phyloP scores from a whole-genome alignment of 2,797 vertebrate genomes.

The Clarias laeviceps region DNA sequence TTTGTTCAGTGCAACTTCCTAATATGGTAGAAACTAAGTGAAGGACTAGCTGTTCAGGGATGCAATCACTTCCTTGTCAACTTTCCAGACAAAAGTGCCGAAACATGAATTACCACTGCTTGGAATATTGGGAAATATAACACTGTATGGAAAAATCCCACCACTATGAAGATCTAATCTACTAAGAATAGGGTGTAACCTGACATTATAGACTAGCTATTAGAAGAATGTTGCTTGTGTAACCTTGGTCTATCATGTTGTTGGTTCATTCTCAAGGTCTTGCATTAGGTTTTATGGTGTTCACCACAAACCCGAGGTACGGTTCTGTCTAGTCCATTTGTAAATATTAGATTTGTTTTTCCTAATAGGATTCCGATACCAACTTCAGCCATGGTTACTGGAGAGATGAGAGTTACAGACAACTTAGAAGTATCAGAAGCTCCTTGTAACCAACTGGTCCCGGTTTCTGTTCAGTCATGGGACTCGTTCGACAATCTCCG shows the following conservation, averaged over 20 bases:
- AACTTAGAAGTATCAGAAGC: slow-evolving; percentile 45
- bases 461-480: slow-evolving; percentile 65
- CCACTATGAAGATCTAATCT: neutral
- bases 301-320: neutral
- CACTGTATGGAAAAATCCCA: neutral
- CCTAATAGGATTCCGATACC: slow-evolving; percentile 33
- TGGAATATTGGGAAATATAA: neutral
- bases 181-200: slow-evolving; percentile 2
- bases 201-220: slow-evolving; percentile 10
- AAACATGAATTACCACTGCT: neutral
- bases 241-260: neutral
- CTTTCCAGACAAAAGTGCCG: neutral
- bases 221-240: slow-evolving; percentile 20
- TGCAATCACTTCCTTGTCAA: neutral
- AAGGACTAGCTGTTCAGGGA: neutral
- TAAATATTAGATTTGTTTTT: slow-evolving; percentile 24
- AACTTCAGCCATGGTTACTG: slow-evolving; percentile 65
- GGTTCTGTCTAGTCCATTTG: neutral
- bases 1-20: neutral
- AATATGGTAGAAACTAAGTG: neutral
- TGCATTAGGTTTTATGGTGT: neutral
- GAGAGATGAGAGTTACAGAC: slow-evolving; percentile 57
- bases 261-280: neutral
- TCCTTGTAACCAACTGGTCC: slow-evolving; percentile 27
- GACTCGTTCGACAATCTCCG: slow-evolving; percentile 83